A percentile compares a stretch with the other conserved stretches of the same genome.
phyloP scores from a whole-genome alignment of 2,797 vertebrate species.

The Sebastolobus altivelis region DNA sequence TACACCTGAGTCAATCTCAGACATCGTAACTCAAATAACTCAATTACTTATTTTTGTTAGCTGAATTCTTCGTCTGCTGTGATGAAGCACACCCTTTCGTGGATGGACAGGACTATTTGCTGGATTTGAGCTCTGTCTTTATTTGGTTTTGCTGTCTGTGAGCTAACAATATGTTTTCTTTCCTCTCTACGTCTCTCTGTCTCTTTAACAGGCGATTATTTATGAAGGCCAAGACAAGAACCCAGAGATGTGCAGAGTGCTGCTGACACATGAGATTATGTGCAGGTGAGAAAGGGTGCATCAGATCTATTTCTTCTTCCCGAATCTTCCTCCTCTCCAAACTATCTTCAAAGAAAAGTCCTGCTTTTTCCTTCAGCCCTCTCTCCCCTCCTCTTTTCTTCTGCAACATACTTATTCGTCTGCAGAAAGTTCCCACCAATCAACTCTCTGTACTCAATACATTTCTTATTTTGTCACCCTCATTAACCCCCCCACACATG shows the following conservation, averaged over 20 bases:
- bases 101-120: background rate
- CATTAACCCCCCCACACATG: conserved; percentile 65
- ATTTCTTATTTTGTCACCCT: conserved; percentile 67
- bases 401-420: conserved; percentile 33
- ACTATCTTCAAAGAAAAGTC: conserved; percentile 9
- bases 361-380: background rate
- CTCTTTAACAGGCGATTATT: conserved; percentile 83
- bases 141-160: background rate
- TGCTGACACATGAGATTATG: conserved; percentile 99
- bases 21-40: background rate
- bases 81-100: too few relatives aligned
- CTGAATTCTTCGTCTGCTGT: background rate
- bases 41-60: background rate
- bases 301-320: conserved; percentile 20
- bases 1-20: background rate
- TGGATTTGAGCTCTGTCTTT: background rate
- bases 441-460: conserved; percentile 39
- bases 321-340: conserved; percentile 26
- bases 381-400: conserved; percentile 12
- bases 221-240: conserved; percentile 99
- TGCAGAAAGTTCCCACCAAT: conserved; percentile 53
- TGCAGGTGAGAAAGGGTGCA: conserved; percentile 88
- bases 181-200: conserved; percentile 18
- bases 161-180: conserved; percentile 4
- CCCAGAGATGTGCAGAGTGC: conserved; percentile 98